phyloP scores from a whole-genome alignment of 2,888 invertebrate genomes.

The Nudaria mundana region DNA sequence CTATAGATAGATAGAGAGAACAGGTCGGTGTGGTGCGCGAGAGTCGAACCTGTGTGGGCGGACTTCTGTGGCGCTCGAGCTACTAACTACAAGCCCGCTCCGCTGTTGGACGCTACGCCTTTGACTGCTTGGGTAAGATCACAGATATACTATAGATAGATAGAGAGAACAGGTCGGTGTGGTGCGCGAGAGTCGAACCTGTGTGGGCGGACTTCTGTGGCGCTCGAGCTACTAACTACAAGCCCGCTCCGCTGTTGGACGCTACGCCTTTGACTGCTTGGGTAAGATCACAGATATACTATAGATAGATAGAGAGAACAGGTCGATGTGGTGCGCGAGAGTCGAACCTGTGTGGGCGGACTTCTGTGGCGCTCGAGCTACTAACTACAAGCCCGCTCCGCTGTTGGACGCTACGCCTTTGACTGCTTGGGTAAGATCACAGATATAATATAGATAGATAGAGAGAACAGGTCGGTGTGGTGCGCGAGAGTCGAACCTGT shows the following conservation, averaged over 20 bases:
- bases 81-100: constrained; percentile 87
- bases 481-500: constrained; percentile 93
- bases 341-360: constrained; percentile 97
- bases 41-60: constrained; percentile 95
- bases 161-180: constrained; percentile 91
- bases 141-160: too few species aligned
- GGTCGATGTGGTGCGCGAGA: constrained; percentile 93
- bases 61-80: constrained; percentile 94
- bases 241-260: constrained; percentile 90
- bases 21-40: constrained; percentile 93
- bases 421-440: constrained; percentile 87
- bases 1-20: constrained; percentile 79
- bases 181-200: constrained; percentile 94
- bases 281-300: constrained; percentile 65
- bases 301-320: constrained; percentile 82
- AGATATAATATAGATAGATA: constrained; percentile 29
- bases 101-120: constrained; percentile 92
- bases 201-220: constrained; percentile 96
- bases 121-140: constrained; percentile 88
- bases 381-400: constrained; percentile 87
- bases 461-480: constrained; percentile 94
- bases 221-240: constrained; percentile 87
- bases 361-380: constrained; percentile 91
- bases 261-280: constrained; percentile 94
- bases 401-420: constrained; percentile 93